Evolutionary conservation across 2,888 invertebrate genomes (phyloP), one percentile per base, ranked within the genome.

Genomic region (Pseudoips prasinana): DNA sequence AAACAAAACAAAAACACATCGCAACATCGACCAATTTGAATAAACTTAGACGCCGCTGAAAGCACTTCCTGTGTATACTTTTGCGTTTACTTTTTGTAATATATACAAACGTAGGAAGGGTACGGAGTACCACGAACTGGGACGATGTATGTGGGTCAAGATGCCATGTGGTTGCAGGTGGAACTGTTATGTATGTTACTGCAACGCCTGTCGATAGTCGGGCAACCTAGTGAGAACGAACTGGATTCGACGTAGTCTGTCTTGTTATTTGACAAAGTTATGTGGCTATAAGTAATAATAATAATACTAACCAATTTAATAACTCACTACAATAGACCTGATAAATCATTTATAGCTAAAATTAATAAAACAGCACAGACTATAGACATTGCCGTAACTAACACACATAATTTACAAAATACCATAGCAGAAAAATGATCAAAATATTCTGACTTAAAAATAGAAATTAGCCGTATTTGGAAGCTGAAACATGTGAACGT

Each of bases 181-280:
- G 52, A 63, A 64, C n/a, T n/a, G n/a, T 58, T 62, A 68, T 64
- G 62, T 52, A 63, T 57, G 47, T 51, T 54, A 57, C 50, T 59
- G 55, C 51, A 46, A 30, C 42, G 44, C 49, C 46, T 46, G 47
- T 41, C 52, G 53, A 65, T 58, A 42, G 46, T 33, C 33, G 36
- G 11, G 32, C 27, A 25, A 36, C 19, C n/a, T n/a, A n/a, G n/a
- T n/a, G n/a, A n/a, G 19, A 25, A 17, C 22, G 34, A 22, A 8
- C 27, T 30, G 47, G 35, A 56, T 47, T 37, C 35, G 39, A 47
- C 52, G 28, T 43, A 39, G 28, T 22, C 29, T 7, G 27, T 33
- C 40, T 40, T 29, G 32, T 22, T 17, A 40, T 22, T 22, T 22
- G 8, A 7, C n/a, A 19, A 30, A 30, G 31, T 50, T 20, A 32